Percentiles rank a stretch among this genome's conserved stretches.
Conservation (phyloP, 2,888 invertebrate species). For the Dione juno region DNA sequence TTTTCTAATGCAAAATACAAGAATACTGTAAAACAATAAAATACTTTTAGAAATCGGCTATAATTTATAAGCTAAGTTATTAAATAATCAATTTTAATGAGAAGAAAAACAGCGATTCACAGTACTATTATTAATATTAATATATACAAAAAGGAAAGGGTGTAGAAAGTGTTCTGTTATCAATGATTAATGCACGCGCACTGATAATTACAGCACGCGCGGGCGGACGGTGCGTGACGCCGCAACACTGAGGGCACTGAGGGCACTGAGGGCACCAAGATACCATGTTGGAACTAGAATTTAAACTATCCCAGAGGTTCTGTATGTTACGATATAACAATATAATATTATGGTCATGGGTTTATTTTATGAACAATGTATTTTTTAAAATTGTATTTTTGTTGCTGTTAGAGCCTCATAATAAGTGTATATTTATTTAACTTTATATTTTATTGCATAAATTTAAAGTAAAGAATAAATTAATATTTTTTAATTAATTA, state of each 20-base stretch:
- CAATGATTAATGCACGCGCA: constrained; percentile 22
- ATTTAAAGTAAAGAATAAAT: too few relatives aligned
- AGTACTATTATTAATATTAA: neutral
- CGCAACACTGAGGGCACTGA: neutral
- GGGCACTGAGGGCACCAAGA: too few relatives aligned
- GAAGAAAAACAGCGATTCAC: neutral
- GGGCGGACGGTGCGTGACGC: constrained; percentile 15
- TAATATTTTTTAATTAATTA: too few relatives aligned
- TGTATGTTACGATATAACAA: neutral
- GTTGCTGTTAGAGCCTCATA: too few relatives aligned
- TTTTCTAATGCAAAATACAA: too few relatives aligned
- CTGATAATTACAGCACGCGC: constrained; percentile 7
- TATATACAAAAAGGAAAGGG: neutral
- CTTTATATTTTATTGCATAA: too few relatives aligned
- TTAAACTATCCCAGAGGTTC: too few relatives aligned
- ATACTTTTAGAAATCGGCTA: neutral
- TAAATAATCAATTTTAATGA: neutral
- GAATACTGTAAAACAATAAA: too few relatives aligned
- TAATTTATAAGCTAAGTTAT: neutral
- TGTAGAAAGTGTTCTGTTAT: constrained; percentile 17
- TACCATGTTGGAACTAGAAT: too few relatives aligned
- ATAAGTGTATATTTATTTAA: too few relatives aligned
- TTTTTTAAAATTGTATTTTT: too few relatives aligned
- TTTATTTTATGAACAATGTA: neutral
- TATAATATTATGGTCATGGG: neutral